Evolutionary conservation across 2,888 invertebrate genomes (phyloP).

Genomic region (Cynaeus angustus): DNA sequence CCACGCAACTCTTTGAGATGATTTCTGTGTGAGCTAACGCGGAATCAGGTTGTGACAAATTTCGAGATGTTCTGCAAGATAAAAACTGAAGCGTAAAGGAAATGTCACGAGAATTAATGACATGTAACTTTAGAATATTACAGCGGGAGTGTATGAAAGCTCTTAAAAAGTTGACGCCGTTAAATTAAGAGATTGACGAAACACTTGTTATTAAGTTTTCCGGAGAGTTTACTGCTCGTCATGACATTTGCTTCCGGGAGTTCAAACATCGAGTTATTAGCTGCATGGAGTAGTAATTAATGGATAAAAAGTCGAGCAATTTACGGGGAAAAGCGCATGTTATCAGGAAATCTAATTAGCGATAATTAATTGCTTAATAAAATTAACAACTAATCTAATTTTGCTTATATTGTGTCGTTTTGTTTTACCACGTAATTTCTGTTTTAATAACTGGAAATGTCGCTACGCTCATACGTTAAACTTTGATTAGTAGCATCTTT

Average conservation of each 20-base stretch:
- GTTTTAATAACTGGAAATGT: no score
- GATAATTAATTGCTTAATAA: neutral
- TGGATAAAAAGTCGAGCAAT: neutral
- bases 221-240: slow-evolving; percentile 18
- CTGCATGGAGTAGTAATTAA: slow-evolving; percentile 8
- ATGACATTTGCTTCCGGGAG: slow-evolving; percentile 28
- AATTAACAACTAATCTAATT: no score
- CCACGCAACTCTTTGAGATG: slow-evolving; percentile 8
- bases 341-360: slow-evolving; percentile 11
- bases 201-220: slow-evolving; percentile 26
- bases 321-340: neutral
- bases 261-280: slow-evolving; percentile 21
- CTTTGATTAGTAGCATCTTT: no score
- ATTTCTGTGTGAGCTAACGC: slow-evolving; percentile 15
- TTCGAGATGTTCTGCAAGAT: slow-evolving; percentile 8
- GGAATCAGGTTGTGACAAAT: slow-evolving; percentile 14
- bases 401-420: no score
- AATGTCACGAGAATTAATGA: slow-evolving; percentile 12
- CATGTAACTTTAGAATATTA: slow-evolving; percentile 15
- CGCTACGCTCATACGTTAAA: no score
- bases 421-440: no score
- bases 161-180: slow-evolving; percentile 3
- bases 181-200: slow-evolving; percentile 27
- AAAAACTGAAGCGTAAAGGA: slow-evolving; percentile 6
- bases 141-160: neutral